These are phyloP conservation scores for Formica aserva DNA, from an alignment of 2,888 invertebrate genomes.

Conservation along the genomic window DNA sequence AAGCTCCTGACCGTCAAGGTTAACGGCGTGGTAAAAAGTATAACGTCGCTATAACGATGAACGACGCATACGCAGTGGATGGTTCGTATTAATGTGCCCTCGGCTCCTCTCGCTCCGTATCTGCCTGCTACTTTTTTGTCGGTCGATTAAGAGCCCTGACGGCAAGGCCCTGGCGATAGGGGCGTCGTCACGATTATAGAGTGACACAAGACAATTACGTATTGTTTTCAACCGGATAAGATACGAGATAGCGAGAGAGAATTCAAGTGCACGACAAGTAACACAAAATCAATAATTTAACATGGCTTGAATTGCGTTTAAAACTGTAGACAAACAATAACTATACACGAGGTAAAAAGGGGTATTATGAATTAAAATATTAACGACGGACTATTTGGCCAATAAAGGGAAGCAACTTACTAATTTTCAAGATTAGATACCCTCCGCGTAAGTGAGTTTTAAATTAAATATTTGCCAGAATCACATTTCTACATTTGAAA, in stretches of 20 bases:
- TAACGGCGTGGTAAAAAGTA: constrained; percentile 64
- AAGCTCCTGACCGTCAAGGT: constrained; percentile 63
- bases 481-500: not conserved
- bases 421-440: constrained; percentile 13
- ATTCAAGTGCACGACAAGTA: constrained; percentile 2
- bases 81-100: constrained; percentile 58
- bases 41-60: constrained; percentile 55
- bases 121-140: constrained; percentile 47
- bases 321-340: not conserved
- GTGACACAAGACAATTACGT: constrained; percentile 43
- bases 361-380: not conserved
- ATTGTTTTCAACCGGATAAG: constrained; percentile 35
- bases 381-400: constrained; percentile 2
- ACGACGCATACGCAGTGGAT: constrained; percentile 23
- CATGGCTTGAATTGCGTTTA: not conserved
- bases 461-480: not conserved
- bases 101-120: constrained; percentile 24
- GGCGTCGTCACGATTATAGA: constrained; percentile 18
- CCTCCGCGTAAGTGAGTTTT: not conserved
- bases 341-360: not conserved
- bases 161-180: constrained; percentile 23
- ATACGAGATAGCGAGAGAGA: not conserved
- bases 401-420: not conserved
- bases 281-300: constrained; percentile 11
- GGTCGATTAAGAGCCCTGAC: constrained; percentile 41